Evolutionary conservation across 1,140 invertebrate genomes (phyloP), one percentile per base, ranked within the genome.

Genomic region (Centruroides sculpturatus): DNA sequence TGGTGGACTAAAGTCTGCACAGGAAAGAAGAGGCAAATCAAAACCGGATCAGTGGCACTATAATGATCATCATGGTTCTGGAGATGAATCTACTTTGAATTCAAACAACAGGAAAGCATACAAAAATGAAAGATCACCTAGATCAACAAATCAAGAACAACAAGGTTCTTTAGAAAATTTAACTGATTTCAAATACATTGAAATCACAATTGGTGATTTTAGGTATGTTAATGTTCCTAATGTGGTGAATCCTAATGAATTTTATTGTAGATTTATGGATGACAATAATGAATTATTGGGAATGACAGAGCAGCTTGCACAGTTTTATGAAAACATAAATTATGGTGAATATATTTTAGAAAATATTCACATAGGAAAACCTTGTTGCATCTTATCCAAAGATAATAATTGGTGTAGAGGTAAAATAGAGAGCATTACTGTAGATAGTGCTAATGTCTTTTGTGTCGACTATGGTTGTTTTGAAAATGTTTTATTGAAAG

Each of bases 381-480:
- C 84, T 0, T 90, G 87, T 70, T 82, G 83, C 67, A 86, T 86
- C 0, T 74, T 83, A 48, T 89, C 82, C 64, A 80, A 80, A 64
- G 78, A 76, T 73, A 72, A 74, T 35, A 76, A 78, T 56, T 92
- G 87, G 87, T 91, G 89, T 68, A 76, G 89, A 64, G 86, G 85
- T 1, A 79, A 83, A 66, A 82, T 90, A 13, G 76, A 87, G 1
- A 84, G 87, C 66, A 76, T 84, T 61, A 76, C 77, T 10, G 82
- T 83, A 56, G 59, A 68, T 3, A 80, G 83, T 13, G 85, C 81
- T 10, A 84, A 84, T 2, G 81, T 91, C 0, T 78, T 82, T 48
- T 92, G 88, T 69, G 81, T 91, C 5, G 89, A 93, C 69, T 90
- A 83, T 70, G 89, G 89, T 9, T 89, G 89, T 69, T 48, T 52